Base-by-base conservation (phyloP, 2,113 vertebrate species). In the Myotis lucifugus region DNA sequence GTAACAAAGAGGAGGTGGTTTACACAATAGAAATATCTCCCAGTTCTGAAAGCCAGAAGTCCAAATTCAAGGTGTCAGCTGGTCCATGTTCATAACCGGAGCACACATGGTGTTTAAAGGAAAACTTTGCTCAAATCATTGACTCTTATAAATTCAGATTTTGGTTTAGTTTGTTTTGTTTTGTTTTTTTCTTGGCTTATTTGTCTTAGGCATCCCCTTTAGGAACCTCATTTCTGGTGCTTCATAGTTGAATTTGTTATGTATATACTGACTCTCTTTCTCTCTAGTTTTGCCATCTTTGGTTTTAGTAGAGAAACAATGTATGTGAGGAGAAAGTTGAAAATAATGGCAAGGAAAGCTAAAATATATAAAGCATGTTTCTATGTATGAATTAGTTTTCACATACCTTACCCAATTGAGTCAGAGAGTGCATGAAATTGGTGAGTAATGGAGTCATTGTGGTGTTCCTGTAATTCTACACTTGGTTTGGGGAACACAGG, bases 91-190 rank as follows among this genome's bases (percentile, higher is more conserved):
- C 50, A 61, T 8, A 61, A 34, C 37, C 70, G 42, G 76, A 61
- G 40, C 21, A 61, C 8, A 93, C 50, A 54, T 67, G 8, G 21
- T 82, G 0, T 64, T 64, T 79, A 67, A 40, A 86, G 19, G 40
- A 73, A 95, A 78, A 2, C 13, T 93, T 42, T 59, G 25, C 52
- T 77, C 67, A 23, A 84, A 42, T 83, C 17, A 79, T 88, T 86
- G 90, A 82, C 25, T 89, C 70, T 59, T 52, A 56, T 78, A 91
- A 88, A 69, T 66, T 85, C 23, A 40, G 14, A 74, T 90, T 92
- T 90, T 34, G 54, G 13, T n/a, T 78, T 15, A 87, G 13, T 77
- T n/a, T n/a, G n/a, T n/a, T n/a, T n/a, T n/a, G n/a, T n/a, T 59
- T 61, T n/a, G n/a, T n/a, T 69, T 52, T 25, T 4, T 29, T 46